These are phyloP conservation scores for Propithecus perrieri DNA, from an alignment of 2,797 vertebrate genomes.

Conservation along the genomic window DNA sequence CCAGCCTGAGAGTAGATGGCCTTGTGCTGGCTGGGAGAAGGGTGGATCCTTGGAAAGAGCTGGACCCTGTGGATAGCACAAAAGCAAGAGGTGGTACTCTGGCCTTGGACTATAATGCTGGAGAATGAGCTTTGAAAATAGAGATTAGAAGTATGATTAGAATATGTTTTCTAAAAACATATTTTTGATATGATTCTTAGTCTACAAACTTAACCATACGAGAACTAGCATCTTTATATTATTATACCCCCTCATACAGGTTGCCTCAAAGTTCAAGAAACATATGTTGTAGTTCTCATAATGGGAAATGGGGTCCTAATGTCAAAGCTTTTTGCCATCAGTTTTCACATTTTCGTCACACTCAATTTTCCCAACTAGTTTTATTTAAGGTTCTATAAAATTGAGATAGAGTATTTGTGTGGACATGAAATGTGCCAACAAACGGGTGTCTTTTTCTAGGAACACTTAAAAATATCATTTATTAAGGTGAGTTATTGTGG, in stretches of 20 bases:
- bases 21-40: not conserved
- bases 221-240: not conserved
- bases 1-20: not conserved
- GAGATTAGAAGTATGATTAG: not conserved
- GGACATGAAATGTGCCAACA: not conserved
- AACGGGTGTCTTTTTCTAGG: not conserved
- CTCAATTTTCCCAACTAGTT: slow-evolving; percentile 4
- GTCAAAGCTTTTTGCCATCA: not conserved
- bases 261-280: not conserved
- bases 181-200: not conserved
- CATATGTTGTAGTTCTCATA: not conserved
- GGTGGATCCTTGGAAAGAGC: not conserved
- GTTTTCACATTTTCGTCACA: not conserved
- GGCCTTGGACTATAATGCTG: not conserved
- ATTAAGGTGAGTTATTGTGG: slow-evolving; percentile 7
- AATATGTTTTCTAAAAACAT: not conserved
- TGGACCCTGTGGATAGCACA: rapidly evolving
- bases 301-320: not conserved
- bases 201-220: not conserved
- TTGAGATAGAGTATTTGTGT: not conserved
- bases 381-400: not conserved
- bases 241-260: not conserved
- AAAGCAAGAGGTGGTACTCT: not conserved
- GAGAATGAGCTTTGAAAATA: not conserved
- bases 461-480: slow-evolving; percentile 19